These are phyloP conservation scores for Meriones unguiculatus DNA, from an alignment of 2,113 vertebrate species.

Conservation along the genomic window DNA sequence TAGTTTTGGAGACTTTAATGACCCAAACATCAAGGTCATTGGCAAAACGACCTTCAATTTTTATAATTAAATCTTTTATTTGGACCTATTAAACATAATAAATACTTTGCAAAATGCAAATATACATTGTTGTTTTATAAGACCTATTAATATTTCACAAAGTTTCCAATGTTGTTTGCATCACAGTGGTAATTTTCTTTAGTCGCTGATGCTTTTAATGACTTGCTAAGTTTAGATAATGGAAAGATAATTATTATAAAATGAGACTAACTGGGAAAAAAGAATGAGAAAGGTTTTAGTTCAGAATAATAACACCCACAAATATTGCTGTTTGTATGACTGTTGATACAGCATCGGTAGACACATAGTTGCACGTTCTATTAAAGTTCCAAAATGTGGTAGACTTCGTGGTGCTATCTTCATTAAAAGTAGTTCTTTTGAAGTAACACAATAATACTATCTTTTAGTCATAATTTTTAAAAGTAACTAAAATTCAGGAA, in stretches of 20 bases:
- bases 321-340: not conserved
- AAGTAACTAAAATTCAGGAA: not conserved
- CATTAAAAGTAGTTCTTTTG: not conserved
- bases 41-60: slow-evolving; percentile 8
- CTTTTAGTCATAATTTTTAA: not conserved
- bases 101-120: not conserved
- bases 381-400: not conserved
- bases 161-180: not conserved
- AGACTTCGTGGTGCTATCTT: not conserved
- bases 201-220: slow-evolving; percentile 29
- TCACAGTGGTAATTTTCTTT: not conserved
- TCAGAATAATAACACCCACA: slow-evolving; percentile 14
- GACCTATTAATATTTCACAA: not conserved
- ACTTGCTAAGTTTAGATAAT: slow-evolving; percentile 17
- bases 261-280: not conserved
- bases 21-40: not conserved
- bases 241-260: not conserved
- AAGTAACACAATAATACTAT: not conserved
- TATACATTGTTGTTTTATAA: slow-evolving; percentile 14
- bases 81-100: not conserved
- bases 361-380: not conserved
- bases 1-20: not conserved
- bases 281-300: not conserved
- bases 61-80: not conserved
- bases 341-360: not conserved